Conservation (phyloP, 2,888 invertebrate genomes). For the Callyntrura guangdongensis region DNA sequence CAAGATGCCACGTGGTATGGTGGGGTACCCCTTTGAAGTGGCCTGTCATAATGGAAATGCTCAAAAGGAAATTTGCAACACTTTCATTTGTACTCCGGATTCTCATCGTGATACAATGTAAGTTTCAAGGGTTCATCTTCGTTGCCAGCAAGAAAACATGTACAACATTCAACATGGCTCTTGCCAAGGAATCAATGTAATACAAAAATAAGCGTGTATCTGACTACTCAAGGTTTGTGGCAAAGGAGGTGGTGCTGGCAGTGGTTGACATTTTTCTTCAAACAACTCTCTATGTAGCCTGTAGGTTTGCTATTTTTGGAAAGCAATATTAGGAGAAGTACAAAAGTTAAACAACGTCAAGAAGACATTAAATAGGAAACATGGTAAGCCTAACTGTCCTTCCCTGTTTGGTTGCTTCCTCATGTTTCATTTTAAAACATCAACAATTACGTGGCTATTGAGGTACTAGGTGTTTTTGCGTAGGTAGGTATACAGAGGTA, state of each 20-base stretch:
- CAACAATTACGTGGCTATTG: no score
- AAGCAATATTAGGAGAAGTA: no score
- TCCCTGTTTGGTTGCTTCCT: no score
- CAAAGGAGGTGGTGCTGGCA: not conserved
- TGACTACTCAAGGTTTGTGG: not conserved
- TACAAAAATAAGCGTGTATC: not conserved
- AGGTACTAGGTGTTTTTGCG: no score
- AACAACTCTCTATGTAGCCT: no score
- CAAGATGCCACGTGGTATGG: constrained; percentile 29
- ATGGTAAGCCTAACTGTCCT: no score
- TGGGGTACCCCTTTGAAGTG: constrained; percentile 23
- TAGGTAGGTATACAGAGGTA: no score
- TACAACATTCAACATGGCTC: not conserved
- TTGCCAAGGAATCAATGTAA: not conserved
- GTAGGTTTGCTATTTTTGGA: no score
- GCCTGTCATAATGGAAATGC: constrained; percentile 64
- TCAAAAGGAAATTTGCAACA: constrained; percentile 73
- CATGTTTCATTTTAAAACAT: no score
- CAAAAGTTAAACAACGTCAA: no score
- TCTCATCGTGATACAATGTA: constrained; percentile 7
- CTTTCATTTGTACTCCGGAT: constrained; percentile 59
- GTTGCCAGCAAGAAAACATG: not conserved
- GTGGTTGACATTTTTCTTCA: not conserved
- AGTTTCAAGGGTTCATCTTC: not conserved
- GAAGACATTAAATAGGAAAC: no score